Evolutionary conservation across 2,113 vertebrate species (phyloP).

Genomic region (Dromiciops gliroides): DNA sequence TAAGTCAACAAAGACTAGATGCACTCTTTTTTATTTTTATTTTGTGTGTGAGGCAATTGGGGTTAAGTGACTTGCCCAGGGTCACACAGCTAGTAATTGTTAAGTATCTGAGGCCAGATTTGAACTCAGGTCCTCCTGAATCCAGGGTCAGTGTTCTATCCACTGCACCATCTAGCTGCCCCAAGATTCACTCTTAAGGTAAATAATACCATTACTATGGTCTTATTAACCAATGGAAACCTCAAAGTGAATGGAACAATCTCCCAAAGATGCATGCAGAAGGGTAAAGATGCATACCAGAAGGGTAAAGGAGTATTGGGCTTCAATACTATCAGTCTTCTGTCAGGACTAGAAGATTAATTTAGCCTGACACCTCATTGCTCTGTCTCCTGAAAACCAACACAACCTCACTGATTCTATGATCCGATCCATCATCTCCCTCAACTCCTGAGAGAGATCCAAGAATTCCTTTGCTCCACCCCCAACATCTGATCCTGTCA

Average conservation of each 20-base stretch:
- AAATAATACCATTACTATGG: neutral
- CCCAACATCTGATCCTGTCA: neutral
- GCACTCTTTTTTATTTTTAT: no score
- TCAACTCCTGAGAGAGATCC: neutral
- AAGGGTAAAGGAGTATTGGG: neutral
- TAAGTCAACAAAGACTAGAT: neutral
- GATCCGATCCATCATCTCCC: neutral
- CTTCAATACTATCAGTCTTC: neutral
- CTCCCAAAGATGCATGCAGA: neutral
- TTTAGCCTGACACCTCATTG: neutral
- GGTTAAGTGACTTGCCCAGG: no score
- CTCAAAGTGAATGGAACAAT: neutral
- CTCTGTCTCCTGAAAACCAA: neutral
- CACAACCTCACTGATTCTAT: neutral
- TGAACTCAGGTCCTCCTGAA: no score
- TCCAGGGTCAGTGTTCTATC: no score
- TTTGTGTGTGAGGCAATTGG: no score
- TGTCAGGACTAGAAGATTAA: neutral
- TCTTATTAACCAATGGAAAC: neutral
- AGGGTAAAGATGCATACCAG: neutral
- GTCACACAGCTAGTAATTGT: no score
- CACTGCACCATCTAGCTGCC: no score
- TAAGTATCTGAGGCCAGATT: no score
- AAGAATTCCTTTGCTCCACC: neutral
- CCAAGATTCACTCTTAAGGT: no score